Conservation (phyloP, 1,140 invertebrate species). For the Diabrotica virgifera region DNA sequence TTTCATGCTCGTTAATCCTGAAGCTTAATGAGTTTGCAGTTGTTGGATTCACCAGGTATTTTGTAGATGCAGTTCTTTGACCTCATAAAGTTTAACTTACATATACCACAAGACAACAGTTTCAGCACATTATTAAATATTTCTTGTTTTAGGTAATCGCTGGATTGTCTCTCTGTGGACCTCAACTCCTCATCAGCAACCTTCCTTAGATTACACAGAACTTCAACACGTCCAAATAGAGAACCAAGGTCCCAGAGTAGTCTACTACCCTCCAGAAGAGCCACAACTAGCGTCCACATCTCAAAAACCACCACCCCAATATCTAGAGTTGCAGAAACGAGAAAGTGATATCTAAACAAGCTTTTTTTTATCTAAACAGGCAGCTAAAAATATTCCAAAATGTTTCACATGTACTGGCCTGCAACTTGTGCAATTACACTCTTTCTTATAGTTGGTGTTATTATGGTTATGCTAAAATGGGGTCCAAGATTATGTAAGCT, state of each 20-base stretch:
- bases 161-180: conserved; percentile 81
- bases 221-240: conserved; percentile 51
- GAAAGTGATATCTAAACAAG: conserved; percentile 81
- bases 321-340: conserved; percentile 72
- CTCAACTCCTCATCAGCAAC: conserved; percentile 75
- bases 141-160: conserved; percentile 64
- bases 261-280: conserved; percentile 40
- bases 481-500: conserved; percentile 66
- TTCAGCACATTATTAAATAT: conserved; percentile 26
- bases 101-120: no score
- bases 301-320: conserved; percentile 45
- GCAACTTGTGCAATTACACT: conserved; percentile 67
- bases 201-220: conserved; percentile 76
- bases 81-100: no score
- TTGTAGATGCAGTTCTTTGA: no score
- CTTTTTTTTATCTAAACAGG: no score
- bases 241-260: conserved; percentile 42
- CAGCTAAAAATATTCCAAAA: conserved; percentile 23
- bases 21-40: no score
- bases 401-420: conserved; percentile 53
- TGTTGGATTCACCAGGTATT: no score
- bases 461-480: conserved; percentile 70
- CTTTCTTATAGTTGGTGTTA: conserved; percentile 67
- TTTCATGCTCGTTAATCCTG: no score
- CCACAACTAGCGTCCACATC: conserved; percentile 34